Evolutionary conservation across 1,140 invertebrate genomes (phyloP).

Genomic region (Riptortus pedestris): DNA sequence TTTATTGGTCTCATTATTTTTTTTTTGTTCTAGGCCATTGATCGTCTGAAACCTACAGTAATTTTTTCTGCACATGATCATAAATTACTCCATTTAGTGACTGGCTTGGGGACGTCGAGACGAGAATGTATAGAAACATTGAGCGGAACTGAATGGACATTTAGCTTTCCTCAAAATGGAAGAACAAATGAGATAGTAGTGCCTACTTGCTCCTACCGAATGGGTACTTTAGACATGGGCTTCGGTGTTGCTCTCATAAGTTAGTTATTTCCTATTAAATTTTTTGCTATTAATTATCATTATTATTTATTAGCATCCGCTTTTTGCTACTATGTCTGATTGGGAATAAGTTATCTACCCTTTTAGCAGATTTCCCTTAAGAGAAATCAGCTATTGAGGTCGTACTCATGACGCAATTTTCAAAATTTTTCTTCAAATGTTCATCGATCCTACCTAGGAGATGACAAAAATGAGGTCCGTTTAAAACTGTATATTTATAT

Average conservation of each 20-base stretch:
- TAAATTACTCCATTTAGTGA: constrained; percentile 47
- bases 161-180: constrained; percentile 16
- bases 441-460: too few relatives aligned
- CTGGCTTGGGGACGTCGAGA: constrained; percentile 29
- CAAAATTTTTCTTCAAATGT: too few relatives aligned
- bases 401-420: too few relatives aligned
- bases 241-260: constrained; percentile 73
- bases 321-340: too few relatives aligned
- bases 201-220: constrained; percentile 88
- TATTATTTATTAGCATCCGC: too few relatives aligned
- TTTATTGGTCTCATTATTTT: too few relatives aligned
- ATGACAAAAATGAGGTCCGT: too few relatives aligned
- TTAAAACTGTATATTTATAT: too few relatives aligned
- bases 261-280: constrained; percentile 39
- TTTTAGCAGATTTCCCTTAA: too few relatives aligned
- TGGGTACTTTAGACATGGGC: constrained; percentile 75
- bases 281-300: background rate
- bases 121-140: constrained; percentile 27
- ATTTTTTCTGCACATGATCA: constrained; percentile 81
- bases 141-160: constrained; percentile 33
- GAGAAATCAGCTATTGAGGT: too few relatives aligned
- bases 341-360: too few relatives aligned
- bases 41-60: constrained; percentile 57
- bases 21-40: constrained; percentile 45
- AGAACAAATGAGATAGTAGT: constrained; percentile 66